Conservation (phyloP, 2,113 vertebrate genomes). For the Acanthochromis polyacanthus region DNA sequence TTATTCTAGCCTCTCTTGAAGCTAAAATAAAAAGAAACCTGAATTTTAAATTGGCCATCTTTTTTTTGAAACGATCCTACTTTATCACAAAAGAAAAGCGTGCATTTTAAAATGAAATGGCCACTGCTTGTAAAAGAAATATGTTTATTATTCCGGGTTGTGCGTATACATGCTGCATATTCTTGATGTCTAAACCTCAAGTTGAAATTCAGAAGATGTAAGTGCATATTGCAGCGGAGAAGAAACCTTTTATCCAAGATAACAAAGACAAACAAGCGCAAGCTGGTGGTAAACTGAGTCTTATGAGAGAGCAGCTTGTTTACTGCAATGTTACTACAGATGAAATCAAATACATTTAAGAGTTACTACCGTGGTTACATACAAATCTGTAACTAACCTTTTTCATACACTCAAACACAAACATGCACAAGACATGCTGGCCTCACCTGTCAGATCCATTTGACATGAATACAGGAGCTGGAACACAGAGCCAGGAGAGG, state of each 20-base stretch:
- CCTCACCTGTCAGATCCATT: conserved; percentile 26
- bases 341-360: conserved; percentile 7
- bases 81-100: background rate
- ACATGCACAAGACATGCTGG: background rate
- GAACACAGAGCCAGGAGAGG: background rate
- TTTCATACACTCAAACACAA: background rate
- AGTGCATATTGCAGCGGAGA: background rate
- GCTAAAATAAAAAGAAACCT: too few species aligned
- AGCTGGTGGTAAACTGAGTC: conserved; percentile 15
- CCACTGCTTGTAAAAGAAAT: background rate
- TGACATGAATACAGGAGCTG: conserved; percentile 12
- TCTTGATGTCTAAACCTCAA: conserved; percentile 1
- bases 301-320: background rate
- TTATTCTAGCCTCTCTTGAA: too few species aligned
- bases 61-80: too few species aligned
- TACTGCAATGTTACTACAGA: background rate
- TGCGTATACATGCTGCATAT: conserved; percentile 14
- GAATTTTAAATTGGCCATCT: too few species aligned
- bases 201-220: background rate
- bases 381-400: conserved; percentile 21
- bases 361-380: background rate
- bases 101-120: conserved; percentile 9
- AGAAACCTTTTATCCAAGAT: background rate
- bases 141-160: conserved; percentile 42
- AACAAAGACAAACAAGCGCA: background rate